phyloP scores from a whole-genome alignment of 2,113 vertebrate species.

The Tragelaphus buxtoni region DNA sequence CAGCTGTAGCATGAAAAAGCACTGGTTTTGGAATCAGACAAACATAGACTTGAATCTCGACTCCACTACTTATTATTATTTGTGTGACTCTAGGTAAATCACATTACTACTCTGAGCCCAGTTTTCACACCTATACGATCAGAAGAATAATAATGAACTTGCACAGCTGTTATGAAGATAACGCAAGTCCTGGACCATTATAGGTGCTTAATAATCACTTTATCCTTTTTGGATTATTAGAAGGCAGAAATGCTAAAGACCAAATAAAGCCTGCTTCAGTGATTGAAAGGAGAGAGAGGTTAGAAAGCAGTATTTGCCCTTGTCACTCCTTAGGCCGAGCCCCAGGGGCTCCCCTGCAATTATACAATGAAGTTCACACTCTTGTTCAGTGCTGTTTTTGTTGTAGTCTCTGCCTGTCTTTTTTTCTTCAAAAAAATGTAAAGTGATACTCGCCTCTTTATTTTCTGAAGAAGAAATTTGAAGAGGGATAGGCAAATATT shows the following conservation, averaged over 20 bases:
- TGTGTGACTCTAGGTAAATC: constrained; percentile 21
- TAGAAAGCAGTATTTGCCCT: not conserved
- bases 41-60: constrained; percentile 6
- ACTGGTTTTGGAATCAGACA: constrained; percentile 42
- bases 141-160: not conserved
- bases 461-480: not conserved
- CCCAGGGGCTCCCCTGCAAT: not conserved
- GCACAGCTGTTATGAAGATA: not conserved
- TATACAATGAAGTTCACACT: not conserved
- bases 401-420: not conserved
- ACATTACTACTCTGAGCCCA: not conserved
- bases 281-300: not conserved
- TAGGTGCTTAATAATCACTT: constrained; percentile 15
- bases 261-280: constrained; percentile 16
- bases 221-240: constrained; percentile 34
- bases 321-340: not conserved
- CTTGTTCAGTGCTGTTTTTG: not conserved
- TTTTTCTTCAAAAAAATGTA: constrained; percentile 35
- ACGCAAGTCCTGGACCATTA: not conserved
- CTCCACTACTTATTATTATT: not conserved
- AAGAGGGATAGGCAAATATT: not conserved
- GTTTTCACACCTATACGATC: not conserved
- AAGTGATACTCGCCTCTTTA: not conserved
- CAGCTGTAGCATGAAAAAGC: constrained; percentile 1
- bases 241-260: constrained; percentile 3